Base-by-base conservation (phyloP, 2,113 vertebrate genomes). In the Centrocercus urophasianus region DNA sequence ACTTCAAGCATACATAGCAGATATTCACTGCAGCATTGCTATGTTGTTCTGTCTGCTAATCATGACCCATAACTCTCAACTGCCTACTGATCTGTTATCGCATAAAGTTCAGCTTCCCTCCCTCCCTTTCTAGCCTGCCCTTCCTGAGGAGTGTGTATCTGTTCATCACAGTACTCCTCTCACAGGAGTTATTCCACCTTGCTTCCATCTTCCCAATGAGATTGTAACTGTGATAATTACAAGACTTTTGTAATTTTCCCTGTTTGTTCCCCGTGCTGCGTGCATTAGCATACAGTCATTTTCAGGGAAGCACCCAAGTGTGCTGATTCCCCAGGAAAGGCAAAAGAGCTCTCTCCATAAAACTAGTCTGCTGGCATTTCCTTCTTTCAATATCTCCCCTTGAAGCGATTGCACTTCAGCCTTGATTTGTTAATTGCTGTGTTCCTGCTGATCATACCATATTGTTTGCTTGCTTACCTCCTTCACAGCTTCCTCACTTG, bases 11-110 rank as follows among this genome's bases (percentile, higher is more conserved):
- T 75, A 5, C 66, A 1, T 47, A 66, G 22, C 28, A 47, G 25
- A 4, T 19, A 50, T 4, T 5, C 48, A 3, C 28, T 63, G 11
- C 8, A n/a, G n/a, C 25, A 17, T 76, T 4, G 13, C 21, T 0
- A 2, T 67, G 34, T 45, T 79, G 18, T 76, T 88, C 27, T 72
- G 4, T 61, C 30, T 80, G 32, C 34, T 77, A 30, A 24, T 66
- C 27, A 76, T 60, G n/a, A 83, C 13, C 8, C 63, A 13, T 16
- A n/a, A 54, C 11, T 64, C 20, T 81, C 2, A 2, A 17, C 38
- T 73, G 8, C 3, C 30, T 77, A 18, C 15, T 85, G 50, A 38
- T 15, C 4, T 47, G 40, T 30, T 16, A 20, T 61, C 17, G 3
- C 25, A 3, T 71, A 34, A 54, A 20, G 4, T 10, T 15, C 10